A percentile compares a stretch with the other conserved stretches of the same genome.
Evolutionary conservation across 2,888 invertebrate species (phyloP).

Genomic region (Gandaritis pyraliata): DNA sequence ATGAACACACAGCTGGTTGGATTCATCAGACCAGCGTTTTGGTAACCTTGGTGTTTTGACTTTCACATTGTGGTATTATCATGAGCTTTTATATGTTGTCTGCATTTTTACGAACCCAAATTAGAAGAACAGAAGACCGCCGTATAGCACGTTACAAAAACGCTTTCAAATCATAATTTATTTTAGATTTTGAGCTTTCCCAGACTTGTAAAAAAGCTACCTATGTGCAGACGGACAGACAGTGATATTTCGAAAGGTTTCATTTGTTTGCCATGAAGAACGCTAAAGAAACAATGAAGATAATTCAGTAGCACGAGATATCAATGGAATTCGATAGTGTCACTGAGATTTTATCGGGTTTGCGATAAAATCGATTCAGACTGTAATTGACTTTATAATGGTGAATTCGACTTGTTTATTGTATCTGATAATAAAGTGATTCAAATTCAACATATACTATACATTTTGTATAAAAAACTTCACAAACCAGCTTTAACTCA

Average conservation of each 20-base stretch:
- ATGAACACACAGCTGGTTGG: too few species aligned
- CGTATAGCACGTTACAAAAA: too few species aligned
- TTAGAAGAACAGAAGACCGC: too few species aligned
- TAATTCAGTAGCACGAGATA: conserved; percentile 8
- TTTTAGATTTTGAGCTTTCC: too few species aligned
- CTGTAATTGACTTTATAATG: conserved; percentile 31
- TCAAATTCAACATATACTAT: conserved; percentile 2
- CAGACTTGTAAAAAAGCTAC: too few species aligned
- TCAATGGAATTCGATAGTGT: conserved; percentile 20
- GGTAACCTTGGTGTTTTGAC: too few species aligned
- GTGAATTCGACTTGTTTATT: conserved; percentile 3
- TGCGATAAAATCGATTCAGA: conserved; percentile 22
- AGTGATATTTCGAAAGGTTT: background rate
- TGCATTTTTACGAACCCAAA: too few species aligned
- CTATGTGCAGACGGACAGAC: background rate
- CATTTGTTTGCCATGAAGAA: background rate
- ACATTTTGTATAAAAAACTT: background rate
- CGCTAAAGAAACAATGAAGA: background rate
- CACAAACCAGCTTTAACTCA: background rate
- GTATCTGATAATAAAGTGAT: conserved; percentile 4
- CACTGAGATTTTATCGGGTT: conserved; percentile 18
- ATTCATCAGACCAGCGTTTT: too few species aligned
- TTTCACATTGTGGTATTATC: too few species aligned
- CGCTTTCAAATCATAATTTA: too few species aligned
- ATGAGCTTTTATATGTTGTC: too few species aligned